Conservation (phyloP, 2,113 vertebrate genomes). For the Pseudois nayaur region DNA sequence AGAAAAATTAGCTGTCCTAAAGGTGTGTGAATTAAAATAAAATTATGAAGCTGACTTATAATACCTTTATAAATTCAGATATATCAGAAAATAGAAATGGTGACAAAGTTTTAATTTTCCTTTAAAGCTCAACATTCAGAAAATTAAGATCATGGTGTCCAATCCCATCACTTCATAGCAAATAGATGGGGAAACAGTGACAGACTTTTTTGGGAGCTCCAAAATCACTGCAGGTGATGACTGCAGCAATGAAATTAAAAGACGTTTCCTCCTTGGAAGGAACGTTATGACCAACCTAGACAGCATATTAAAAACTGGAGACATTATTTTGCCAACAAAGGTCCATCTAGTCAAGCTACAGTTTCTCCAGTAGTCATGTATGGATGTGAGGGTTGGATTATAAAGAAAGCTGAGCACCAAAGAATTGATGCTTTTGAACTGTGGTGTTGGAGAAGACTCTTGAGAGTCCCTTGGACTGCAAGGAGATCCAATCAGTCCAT, state of each 20-base stretch:
- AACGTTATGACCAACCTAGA: neutral
- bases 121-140: neutral
- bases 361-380: neutral
- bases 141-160: neutral
- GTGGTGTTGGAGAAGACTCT: neutral
- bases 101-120: neutral
- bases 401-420: neutral
- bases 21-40: neutral
- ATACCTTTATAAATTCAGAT: neutral
- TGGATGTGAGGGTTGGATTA: neutral
- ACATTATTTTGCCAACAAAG: neutral
- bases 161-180: neutral
- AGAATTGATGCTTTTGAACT: neutral
- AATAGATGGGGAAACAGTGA: neutral
- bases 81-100: neutral
- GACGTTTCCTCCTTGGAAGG: neutral
- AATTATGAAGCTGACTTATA: neutral
- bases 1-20: neutral
- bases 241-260: neutral
- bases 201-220: neutral
- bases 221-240: neutral
- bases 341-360: neutral
- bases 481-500: neutral
- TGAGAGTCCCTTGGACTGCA: neutral
- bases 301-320: neutral